Percentiles rank a stretch among this genome's conserved stretches.
Evolutionary conservation across 2,113 vertebrate genomes (phyloP).

Genomic region (Lophotis ruficrista): DNA sequence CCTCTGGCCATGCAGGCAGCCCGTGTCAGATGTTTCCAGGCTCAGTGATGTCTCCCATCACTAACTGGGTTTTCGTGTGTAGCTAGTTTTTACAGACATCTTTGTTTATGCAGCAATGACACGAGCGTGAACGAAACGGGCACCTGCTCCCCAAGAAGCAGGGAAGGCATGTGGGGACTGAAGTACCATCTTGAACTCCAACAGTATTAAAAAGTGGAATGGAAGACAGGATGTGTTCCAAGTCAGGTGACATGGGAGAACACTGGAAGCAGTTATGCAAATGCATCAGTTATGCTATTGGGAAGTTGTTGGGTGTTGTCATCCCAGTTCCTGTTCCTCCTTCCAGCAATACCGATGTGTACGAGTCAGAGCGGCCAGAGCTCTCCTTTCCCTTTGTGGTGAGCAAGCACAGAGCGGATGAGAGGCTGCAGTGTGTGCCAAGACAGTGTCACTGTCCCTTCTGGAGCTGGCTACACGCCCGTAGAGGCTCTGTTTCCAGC

Average conservation of each 20-base stretch:
- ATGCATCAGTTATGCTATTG: background rate
- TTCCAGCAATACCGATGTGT: background rate
- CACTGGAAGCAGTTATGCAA: background rate
- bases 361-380: background rate
- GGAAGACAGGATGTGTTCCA: background rate
- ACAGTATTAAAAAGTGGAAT: background rate
- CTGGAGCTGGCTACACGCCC: background rate
- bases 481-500: background rate
- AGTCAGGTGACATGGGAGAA: background rate
- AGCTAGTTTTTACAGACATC: background rate
- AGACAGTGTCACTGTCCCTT: background rate
- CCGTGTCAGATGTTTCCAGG: background rate
- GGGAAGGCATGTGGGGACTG: background rate
- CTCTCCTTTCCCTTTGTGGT: background rate
- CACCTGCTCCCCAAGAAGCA: background rate
- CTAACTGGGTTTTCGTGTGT: background rate
- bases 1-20: background rate
- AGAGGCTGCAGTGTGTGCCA: background rate
- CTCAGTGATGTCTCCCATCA: background rate
- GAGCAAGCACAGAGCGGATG: background rate
- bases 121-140: background rate
- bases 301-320: background rate
- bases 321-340: background rate
- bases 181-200: background rate
- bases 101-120: background rate